Base-by-base conservation (phyloP, 2,888 invertebrate species). In the Yponomeuta malinellus region DNA sequence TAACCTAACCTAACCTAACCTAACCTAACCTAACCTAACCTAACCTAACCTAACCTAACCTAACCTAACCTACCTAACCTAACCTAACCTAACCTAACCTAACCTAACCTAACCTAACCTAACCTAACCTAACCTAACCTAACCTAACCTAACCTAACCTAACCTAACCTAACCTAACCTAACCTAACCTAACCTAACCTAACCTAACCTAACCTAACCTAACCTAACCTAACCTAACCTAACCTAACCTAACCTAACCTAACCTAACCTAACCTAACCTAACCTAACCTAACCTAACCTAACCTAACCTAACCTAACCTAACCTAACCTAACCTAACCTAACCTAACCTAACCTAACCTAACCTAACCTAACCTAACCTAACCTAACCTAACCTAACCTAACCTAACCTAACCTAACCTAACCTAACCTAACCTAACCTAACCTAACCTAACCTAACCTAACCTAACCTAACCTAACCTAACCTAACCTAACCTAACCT, bases 351-450 rank as follows among this genome's bases (percentile, higher is more conserved):
- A 72, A 66, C 72, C 68, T 67, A 70, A 72, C 72, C 72, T 72
- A 72, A 72, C 72, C 72, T 72, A 72, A 72, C 70, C 70, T 70
- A 72, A 72, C 72, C 72, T 72, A 72, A 72, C 72, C 72, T 71
- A 71, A 71, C 72, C 72, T 71, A 72, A 72, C 72, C 71, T 70
- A 73, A 72, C 74, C 73, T 74, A 72, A 73, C 73, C 74, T 73
- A 72, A 71, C 72, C 72, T 73, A 72, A 72, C 74, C 75, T 74
- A 76, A 76, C 76, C 75, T 75, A 75, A 75, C 74, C 76, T 75
- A 75, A 75, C 75, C 75, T 76, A 76, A 76, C 76, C 76, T 75
- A 76, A 75, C 75, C 76, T 75, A 75, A 76, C 75, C 76, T 75
- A 75, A 76, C 75, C 75, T 75, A 75, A 73, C 75, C 73, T 73